Conservation (phyloP, 92 coral and sea anemone genomes). For the Porites divaricata region DNA sequence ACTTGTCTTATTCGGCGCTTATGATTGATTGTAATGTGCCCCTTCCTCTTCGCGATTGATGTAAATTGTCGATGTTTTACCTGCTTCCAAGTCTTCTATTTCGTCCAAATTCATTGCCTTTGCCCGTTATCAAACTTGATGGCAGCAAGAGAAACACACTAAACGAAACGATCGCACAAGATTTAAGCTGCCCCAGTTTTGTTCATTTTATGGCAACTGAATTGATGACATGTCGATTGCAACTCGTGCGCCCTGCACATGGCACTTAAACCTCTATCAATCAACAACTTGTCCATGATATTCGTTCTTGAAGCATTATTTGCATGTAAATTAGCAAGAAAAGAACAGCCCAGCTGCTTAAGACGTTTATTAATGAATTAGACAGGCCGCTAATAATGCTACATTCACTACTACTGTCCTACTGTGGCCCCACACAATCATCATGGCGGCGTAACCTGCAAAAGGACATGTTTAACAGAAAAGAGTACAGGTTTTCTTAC, state of each 20-base stretch:
- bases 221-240: slow-evolving; percentile 38
- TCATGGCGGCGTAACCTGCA: not conserved
- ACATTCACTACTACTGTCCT: not conserved
- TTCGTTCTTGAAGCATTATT: slow-evolving; percentile 46
- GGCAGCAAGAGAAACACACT: not conserved
- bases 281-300: slow-evolving; percentile 51
- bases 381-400: not conserved
- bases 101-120: slow-evolving; percentile 8
- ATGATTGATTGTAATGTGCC: not conserved
- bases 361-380: slow-evolving; percentile 22
- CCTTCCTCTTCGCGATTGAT: not conserved
- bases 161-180: not conserved
- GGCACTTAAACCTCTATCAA: slow-evolving; percentile 56
- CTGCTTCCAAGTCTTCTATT: slow-evolving; percentile 21
- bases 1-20: not conserved
- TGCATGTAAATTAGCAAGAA: slow-evolving; percentile 48
- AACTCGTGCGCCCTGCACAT: slow-evolving; percentile 33
- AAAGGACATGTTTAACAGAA: not conserved
- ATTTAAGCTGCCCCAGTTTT: slow-evolving; percentile 27
- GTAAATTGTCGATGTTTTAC: not conserved
- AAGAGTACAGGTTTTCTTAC: not conserved
- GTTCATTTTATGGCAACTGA: slow-evolving; percentile 35
- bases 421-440: not conserved
- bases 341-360: slow-evolving; percentile 44
- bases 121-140: slow-evolving; percentile 2